Evolutionary conservation across 2,797 vertebrate species (phyloP).

Genomic region (Anabacerthia variegaticeps): DNA sequence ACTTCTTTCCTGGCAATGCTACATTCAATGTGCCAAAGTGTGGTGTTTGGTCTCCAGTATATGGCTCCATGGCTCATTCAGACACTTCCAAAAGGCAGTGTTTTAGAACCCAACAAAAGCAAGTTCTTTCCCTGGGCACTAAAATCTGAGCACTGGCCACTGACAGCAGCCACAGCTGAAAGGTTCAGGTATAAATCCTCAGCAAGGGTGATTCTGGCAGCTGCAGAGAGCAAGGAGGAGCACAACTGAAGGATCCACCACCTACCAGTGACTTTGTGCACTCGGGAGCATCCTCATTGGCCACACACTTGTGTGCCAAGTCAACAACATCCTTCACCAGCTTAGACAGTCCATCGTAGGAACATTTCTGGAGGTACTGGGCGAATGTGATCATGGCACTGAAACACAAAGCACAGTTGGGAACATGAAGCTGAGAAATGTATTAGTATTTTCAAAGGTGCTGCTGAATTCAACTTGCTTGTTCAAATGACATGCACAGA

Average conservation of each 20-base stretch:
- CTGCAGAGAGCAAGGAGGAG: not conserved
- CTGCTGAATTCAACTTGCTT: not conserved
- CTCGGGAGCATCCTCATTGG: slow-evolving; percentile 33
- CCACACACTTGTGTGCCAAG: slow-evolving; percentile 65
- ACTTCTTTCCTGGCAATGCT: not conserved
- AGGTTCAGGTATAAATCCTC: not conserved
- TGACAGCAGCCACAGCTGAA: not conserved
- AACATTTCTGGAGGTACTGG: slow-evolving; percentile 71
- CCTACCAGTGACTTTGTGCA: slow-evolving; percentile 71
- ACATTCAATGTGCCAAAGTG: accelerated
- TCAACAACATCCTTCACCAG: slow-evolving; percentile 55
- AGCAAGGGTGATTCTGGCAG: not conserved
- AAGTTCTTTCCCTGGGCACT: not conserved
- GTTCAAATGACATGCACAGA: not conserved
- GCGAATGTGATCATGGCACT: slow-evolving; percentile 68
- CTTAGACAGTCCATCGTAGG: slow-evolving; percentile 50
- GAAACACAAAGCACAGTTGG: slow-evolving; percentile 25
- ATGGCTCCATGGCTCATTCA: not conserved
- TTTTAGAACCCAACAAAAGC: not conserved
- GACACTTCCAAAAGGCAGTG: not conserved
- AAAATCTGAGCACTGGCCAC: not conserved
- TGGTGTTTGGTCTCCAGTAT: not conserved
- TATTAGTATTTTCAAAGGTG: accelerated
- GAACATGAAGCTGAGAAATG: not conserved
- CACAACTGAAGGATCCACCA: not conserved